Base-by-base conservation (phyloP, 2,797 vertebrate species). In the Aratinga solstitialis region DNA sequence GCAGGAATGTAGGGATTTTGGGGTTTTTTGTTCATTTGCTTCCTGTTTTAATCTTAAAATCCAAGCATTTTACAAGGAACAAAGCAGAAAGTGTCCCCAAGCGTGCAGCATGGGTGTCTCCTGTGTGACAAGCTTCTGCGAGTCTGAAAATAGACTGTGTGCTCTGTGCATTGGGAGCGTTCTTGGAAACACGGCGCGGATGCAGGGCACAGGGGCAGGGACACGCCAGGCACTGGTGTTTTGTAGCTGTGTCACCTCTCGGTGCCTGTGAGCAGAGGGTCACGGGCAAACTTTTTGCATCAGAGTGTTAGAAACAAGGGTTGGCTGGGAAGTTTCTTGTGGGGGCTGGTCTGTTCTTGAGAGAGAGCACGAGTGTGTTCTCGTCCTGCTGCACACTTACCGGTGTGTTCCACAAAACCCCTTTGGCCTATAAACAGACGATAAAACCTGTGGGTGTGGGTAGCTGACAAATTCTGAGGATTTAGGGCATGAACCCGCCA, bases 381-480 rank as follows among this genome's bases (percentile, higher is more conserved):
- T 66, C 40, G 23, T 56, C 14, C 4, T 27, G 34, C 40, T 0
- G 0, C 53, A 27, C 3, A 0, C 45, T 77, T 88, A 42, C 23
- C 0, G 72, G 48, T 20, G 12, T 47, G 47, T 83, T 94, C 89
- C 20, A 5, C 79, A 87, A 84, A 92, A 74, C 20, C 54, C 88
- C 58, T 1, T 1, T 76, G 81, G 83, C 83, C 67, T 83, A 13
- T 76, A 67, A 88, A 74, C 10, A 90, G 67, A 72, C 20, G 72
- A 29, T 59, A 62, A 93, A 50, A 93, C 54, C 23, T 74, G 63
- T 56, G 75, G 66, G 53, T 66, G 78, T 56, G 47, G 73, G 59
- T 19, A 94, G 62, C 62, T 89, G 92, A 76, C 75, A 91, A 50
- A 89, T 93, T 89, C 78, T 53, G 85, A 88, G 65, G 88, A 84